Conservation (phyloP, 2,113 vertebrate species). For the Spheniscus mendiculus region DNA sequence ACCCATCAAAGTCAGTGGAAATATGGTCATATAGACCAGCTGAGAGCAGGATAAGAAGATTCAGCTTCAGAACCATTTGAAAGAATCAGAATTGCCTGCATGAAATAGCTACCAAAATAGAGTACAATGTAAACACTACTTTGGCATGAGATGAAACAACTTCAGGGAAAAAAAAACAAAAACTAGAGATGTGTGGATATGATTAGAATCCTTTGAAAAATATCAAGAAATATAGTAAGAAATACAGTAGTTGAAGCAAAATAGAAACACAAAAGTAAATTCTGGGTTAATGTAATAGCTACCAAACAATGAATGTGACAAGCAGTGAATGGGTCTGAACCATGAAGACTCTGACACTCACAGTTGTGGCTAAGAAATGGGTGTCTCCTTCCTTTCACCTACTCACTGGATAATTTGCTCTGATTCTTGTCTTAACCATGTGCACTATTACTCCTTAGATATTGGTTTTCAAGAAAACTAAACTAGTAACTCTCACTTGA, state of each 20-base stretch:
- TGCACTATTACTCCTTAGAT: background rate
- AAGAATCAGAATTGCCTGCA: slow-evolving; percentile 12
- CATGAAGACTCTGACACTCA: background rate
- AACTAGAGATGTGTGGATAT: background rate
- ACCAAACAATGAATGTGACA: background rate
- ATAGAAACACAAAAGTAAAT: background rate
- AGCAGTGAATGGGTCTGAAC: background rate
- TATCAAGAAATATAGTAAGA: background rate
- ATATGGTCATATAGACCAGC: background rate
- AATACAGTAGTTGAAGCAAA: background rate
- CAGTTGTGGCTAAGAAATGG: background rate
- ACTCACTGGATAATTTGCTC: background rate
- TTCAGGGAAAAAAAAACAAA: background rate
- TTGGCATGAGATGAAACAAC: background rate
- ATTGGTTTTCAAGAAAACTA: background rate
- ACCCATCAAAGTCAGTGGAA: background rate
- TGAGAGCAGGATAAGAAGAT: background rate
- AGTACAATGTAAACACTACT: background rate
- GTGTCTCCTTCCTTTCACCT: background rate
- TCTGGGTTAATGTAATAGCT: background rate
- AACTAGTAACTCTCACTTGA: background rate
- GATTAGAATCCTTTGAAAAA: slow-evolving; percentile 2
- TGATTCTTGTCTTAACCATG: background rate
- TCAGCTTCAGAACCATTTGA: slow-evolving; percentile 9
- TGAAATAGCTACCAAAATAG: slow-evolving; percentile 3